Percentiles rank a stretch among this genome's conserved stretches.
phyloP scores from a whole-genome alignment of 2,797 vertebrate genomes.

The Pseudocheirus occidentalis region DNA sequence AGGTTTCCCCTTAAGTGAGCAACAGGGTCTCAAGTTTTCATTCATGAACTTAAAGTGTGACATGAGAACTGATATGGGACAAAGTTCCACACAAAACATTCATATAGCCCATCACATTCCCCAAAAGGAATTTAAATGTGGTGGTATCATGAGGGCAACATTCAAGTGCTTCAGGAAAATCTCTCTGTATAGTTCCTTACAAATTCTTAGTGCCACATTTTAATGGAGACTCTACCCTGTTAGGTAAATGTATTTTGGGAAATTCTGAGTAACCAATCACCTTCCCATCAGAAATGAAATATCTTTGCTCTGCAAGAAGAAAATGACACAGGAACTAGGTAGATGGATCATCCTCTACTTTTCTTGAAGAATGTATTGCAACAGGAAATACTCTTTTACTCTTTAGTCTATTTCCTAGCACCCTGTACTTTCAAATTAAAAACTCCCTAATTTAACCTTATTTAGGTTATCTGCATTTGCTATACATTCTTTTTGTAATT shows the following conservation, averaged over 20 bases:
- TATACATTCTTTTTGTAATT: not conserved
- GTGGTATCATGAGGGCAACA: not conserved
- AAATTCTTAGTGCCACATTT: too few relatives aligned
- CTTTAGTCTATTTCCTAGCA: not conserved
- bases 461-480: not conserved
- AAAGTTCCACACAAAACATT: not conserved
- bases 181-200: not conserved
- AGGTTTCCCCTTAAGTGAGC: not conserved
- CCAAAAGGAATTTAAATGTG: not conserved
- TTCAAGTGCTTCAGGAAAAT: not conserved
- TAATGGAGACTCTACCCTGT: too few relatives aligned
- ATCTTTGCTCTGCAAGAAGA: not conserved
- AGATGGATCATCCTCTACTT: not conserved
- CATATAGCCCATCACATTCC: not conserved
- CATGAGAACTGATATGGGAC: not conserved
- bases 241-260: too few relatives aligned
- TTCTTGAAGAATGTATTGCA: not conserved
- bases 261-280: too few relatives aligned
- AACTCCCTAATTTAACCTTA: not conserved
- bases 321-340: not conserved
- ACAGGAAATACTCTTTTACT: not conserved
- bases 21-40: not conserved
- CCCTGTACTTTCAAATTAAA: too few relatives aligned
- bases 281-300: too few relatives aligned
- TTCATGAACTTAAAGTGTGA: not conserved